These are phyloP conservation scores for Trididemnum nubilum DNA, from an alignment of 23 tunicate genomes.

Conservation along the genomic window DNA sequence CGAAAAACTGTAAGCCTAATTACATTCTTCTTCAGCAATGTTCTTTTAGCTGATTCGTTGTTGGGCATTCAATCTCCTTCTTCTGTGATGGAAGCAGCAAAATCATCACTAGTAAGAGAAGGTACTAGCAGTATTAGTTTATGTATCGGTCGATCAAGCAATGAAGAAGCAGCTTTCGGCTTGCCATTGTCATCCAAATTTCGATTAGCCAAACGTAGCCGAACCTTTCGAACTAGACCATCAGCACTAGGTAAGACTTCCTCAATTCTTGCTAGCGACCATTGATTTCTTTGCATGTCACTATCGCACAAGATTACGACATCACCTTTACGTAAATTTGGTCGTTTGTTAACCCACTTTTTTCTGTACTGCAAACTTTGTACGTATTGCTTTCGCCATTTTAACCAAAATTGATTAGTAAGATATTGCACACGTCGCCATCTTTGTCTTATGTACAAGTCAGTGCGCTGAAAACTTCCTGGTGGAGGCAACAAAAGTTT, in stretches of 20 bases:
- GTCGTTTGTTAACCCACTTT: slow-evolving; percentile 9
- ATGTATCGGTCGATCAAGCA: no score
- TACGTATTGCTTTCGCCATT: slow-evolving; percentile 14
- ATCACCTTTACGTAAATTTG: not conserved
- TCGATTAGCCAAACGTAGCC: no score
- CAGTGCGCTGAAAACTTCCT: slow-evolving; percentile 6
- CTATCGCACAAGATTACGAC: not conserved
- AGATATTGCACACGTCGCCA: slow-evolving; percentile 33
- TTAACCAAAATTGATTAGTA: slow-evolving; percentile 29
- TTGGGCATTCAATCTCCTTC: no score
- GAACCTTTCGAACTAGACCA: not conserved
- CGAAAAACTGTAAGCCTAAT: no score
- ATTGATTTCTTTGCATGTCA: not conserved
- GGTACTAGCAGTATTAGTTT: no score
- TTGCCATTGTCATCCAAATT: no score
- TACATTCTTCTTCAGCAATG: no score
- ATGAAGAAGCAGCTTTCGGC: no score
- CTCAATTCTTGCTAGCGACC: not conserved
- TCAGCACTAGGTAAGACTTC: not conserved
- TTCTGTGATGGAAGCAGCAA: no score
- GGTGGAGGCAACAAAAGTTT: not conserved
- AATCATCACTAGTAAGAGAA: no score
- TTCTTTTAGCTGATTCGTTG: no score
- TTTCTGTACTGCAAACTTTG: slow-evolving; percentile 6
- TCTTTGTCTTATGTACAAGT: slow-evolving; percentile 1